Conservation (phyloP, 2,113 vertebrate species). For the Piliocolobus tephrosceles region DNA sequence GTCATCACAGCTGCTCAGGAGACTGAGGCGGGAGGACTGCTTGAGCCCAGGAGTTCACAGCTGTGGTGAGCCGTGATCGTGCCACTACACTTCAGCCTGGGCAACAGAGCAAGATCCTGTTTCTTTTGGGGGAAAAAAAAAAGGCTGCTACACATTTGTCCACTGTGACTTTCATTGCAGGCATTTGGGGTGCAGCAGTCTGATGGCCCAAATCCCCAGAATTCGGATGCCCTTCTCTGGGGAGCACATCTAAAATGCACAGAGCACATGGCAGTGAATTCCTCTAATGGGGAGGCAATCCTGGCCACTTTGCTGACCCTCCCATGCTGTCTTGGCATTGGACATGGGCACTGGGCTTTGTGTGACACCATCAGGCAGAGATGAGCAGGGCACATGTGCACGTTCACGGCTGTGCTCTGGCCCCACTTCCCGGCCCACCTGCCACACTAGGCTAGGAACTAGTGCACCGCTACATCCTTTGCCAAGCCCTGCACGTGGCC, state of each 20-base stretch:
- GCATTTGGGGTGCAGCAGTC: fast-evolving
- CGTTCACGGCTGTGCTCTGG: fast-evolving
- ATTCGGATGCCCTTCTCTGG: background rate
- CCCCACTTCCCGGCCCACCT: fast-evolving
- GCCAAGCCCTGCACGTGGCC: background rate
- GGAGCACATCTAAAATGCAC: background rate
- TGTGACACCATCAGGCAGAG: background rate
- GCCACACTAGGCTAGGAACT: background rate
- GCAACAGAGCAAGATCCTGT: background rate
- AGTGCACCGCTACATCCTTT: background rate
- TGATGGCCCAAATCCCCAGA: no score
- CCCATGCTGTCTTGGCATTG: background rate
- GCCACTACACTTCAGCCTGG: background rate
- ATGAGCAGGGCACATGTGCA: background rate
- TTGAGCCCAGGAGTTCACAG: background rate
- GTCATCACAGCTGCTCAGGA: background rate
- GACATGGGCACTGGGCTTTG: background rate
- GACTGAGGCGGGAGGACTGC: background rate
- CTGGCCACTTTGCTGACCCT: background rate
- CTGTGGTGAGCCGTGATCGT: background rate
- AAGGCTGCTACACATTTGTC: background rate
- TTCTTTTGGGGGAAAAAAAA: background rate
- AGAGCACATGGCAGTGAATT: background rate
- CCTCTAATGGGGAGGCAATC: background rate
- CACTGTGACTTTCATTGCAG: background rate